These are phyloP conservation scores for Bombus waltoni DNA, from an alignment of 1,140 invertebrate genomes.

Conservation along the genomic window DNA sequence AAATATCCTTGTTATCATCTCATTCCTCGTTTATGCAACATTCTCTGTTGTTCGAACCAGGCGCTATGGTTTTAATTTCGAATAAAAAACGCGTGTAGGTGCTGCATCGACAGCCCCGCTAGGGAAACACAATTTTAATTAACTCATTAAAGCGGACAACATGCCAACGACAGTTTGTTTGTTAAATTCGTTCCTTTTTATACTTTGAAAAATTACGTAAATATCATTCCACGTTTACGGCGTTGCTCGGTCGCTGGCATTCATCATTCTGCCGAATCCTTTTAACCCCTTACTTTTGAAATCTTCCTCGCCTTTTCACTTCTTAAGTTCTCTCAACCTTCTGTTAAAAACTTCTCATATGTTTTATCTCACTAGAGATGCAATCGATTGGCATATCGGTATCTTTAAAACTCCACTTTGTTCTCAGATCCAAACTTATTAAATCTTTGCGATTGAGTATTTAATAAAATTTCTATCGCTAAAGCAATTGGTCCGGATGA, in stretches of 20 bases:
- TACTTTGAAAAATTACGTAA: slow-evolving; percentile 7
- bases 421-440: neutral
- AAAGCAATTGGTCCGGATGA: neutral
- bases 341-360: no score
- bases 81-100: neutral
- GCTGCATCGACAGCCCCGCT: neutral
- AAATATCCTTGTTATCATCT: slow-evolving; percentile 5
- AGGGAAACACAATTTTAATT: slow-evolving; percentile 21
- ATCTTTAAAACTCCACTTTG: neutral
- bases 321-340: neutral
- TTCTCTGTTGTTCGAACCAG: neutral
- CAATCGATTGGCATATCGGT: neutral
- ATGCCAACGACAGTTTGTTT: neutral
- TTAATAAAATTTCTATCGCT: neutral
- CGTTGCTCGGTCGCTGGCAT: neutral
- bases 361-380: neutral
- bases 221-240: neutral
- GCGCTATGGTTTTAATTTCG: slow-evolving; percentile 24
- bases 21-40: slow-evolving; percentile 1
- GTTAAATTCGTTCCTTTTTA: neutral
- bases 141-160: slow-evolving; percentile 17
- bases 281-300: no score
- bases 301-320: neutral
- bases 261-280: neutral
- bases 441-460: no score